Percentiles rank a stretch among this genome's conserved stretches.
Evolutionary conservation across 2,113 vertebrate genomes (phyloP).

Genomic region (Hirundichthys speculiger): DNA sequence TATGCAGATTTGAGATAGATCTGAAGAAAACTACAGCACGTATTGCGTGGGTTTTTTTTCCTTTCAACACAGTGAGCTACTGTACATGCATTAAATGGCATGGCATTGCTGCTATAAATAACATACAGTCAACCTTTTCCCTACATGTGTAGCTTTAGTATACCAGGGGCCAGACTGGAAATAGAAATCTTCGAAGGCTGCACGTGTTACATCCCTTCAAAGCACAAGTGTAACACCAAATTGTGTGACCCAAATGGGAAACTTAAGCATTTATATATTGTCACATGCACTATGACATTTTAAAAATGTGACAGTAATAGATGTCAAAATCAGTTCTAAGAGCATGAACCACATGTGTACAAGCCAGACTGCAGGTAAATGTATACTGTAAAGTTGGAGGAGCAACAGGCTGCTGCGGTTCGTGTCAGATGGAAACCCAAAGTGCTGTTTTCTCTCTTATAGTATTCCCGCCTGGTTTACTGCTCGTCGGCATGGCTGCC

Average conservation of each 20-base stretch:
- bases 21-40: too few relatives aligned
- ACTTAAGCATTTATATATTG: too few relatives aligned
- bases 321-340: background rate
- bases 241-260: too few relatives aligned
- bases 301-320: background rate
- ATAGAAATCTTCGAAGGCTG: background rate
- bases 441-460: background rate
- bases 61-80: background rate
- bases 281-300: too few relatives aligned
- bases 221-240: background rate
- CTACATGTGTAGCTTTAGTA: background rate
- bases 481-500: background rate
- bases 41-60: background rate
- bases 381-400: background rate
- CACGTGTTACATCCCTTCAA: background rate
- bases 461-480: background rate
- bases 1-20: background rate
- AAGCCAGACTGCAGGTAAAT: too few relatives aligned
- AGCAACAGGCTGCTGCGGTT: slow-evolving; percentile 6
- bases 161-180: background rate
- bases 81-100: background rate
- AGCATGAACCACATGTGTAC: background rate
- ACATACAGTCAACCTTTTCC: background rate
- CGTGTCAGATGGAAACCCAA: background rate
- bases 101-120: slow-evolving; percentile 36